Percentiles rank a stretch among this genome's conserved stretches.
Evolutionary conservation across 2,888 invertebrate genomes (phyloP).

Genomic region (Drosophila acutilabella): DNA sequence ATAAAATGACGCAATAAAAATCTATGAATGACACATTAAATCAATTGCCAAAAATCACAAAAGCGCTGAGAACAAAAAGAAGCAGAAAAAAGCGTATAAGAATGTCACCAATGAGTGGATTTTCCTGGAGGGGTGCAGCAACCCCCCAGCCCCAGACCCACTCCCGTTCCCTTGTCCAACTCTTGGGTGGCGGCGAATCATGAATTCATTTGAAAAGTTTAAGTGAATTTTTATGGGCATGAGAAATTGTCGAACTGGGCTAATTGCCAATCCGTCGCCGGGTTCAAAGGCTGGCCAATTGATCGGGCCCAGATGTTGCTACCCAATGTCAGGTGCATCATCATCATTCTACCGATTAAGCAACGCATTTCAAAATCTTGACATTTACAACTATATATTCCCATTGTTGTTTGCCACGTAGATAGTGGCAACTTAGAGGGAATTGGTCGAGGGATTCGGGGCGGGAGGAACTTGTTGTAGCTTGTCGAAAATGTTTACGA

Average conservation of each 20-base stretch:
- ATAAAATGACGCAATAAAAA: constrained; percentile 85
- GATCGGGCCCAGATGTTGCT: constrained; percentile 23
- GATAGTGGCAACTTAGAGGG: constrained; percentile 2
- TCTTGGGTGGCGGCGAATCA: constrained; percentile 55
- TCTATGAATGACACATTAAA: constrained; percentile 86
- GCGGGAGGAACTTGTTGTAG: constrained; percentile 39
- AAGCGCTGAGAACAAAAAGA: constrained; percentile 57
- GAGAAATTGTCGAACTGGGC: constrained; percentile 68
- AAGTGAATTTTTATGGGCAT: constrained; percentile 75
- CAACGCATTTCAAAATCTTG: constrained; percentile 75
- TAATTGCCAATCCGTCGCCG: constrained; percentile 54
- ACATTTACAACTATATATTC: constrained; percentile 70
- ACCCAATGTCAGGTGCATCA: constrained; percentile 55
- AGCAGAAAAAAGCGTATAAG: neutral
- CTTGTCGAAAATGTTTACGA: constrained; percentile 69
- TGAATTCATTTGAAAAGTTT: constrained; percentile 66
- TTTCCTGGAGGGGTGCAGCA: constrained; percentile 22
- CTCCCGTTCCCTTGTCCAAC: constrained; percentile 13
- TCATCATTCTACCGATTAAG: constrained; percentile 57
- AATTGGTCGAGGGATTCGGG: too few relatives aligned
- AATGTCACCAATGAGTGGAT: constrained; percentile 60
- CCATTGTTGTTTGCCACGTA: constrained; percentile 56
- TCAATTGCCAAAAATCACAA: constrained; percentile 85
- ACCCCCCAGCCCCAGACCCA: neutral
- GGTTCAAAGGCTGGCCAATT: constrained; percentile 46